phyloP scores from a whole-genome alignment of 2,113 vertebrate genomes.

The Notothenia coriiceps region DNA sequence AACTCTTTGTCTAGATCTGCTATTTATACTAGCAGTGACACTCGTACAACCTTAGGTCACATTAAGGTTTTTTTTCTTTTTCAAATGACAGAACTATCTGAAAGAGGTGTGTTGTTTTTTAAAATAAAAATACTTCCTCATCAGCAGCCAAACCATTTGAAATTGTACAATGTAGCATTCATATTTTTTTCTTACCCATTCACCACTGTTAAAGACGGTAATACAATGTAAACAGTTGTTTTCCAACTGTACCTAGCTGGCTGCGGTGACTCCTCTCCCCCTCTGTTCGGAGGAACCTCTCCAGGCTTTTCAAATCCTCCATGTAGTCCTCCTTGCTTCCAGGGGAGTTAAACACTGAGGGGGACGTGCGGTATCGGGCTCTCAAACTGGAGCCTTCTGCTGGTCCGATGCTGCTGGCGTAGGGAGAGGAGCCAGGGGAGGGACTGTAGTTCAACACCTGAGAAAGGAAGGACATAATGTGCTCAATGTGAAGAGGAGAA shows the following conservation, averaged over 20 bases:
- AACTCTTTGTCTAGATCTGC: not conserved
- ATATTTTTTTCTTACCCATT: too few relatives aligned
- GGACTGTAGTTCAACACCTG: conserved; percentile 88
- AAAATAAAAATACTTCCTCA: too few relatives aligned
- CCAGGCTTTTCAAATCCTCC: conserved; percentile 87
- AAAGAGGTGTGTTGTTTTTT: too few relatives aligned
- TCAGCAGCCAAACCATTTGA: too few relatives aligned
- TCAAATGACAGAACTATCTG: too few relatives aligned
- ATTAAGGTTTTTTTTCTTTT: too few relatives aligned
- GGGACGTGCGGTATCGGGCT: conserved; percentile 91
- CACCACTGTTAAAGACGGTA: too few relatives aligned
- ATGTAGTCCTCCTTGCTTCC: conserved; percentile 93
- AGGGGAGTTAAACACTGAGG: conserved; percentile 90
- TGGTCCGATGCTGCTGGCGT: conserved; percentile 85
- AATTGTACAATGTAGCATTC: too few relatives aligned
- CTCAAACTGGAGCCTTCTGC: conserved; percentile 86
- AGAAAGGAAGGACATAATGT: not conserved
- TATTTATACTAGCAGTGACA: not conserved
- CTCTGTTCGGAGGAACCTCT: conserved; percentile 86
- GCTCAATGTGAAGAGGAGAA: not conserved
- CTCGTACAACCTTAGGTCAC: not conserved
- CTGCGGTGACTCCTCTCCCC: conserved; percentile 94
- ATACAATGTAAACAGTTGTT: too few relatives aligned
- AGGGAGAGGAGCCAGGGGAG: conserved; percentile 83
- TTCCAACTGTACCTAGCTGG: conserved; percentile 86